Conservation (phyloP, 1,140 invertebrate genomes). For the Neodiprion lecontei region DNA sequence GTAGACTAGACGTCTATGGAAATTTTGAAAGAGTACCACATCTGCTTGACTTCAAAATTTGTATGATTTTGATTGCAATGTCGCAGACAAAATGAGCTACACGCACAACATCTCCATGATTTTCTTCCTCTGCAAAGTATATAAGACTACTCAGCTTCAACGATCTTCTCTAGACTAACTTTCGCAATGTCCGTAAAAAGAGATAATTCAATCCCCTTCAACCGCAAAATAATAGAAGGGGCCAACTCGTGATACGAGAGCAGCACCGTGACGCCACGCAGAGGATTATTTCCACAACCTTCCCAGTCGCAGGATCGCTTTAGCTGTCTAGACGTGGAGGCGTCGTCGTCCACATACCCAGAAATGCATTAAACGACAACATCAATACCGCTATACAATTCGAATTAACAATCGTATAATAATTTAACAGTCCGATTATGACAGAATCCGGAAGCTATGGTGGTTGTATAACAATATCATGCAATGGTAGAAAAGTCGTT, state of each 20-base stretch:
- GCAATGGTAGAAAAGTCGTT: neutral
- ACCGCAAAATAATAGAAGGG: neutral
- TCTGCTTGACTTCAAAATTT: too few relatives aligned
- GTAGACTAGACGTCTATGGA: too few relatives aligned
- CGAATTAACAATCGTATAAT: conserved; percentile 14
- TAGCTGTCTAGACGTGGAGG: conserved; percentile 43
- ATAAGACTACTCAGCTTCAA: neutral
- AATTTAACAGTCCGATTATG: neutral
- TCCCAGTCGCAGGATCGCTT: conserved; percentile 1
- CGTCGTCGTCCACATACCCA: conserved; percentile 30
- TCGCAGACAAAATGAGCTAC: too few relatives aligned
- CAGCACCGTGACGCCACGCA: neutral
- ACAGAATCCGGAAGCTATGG: neutral
- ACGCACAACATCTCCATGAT: too few relatives aligned
- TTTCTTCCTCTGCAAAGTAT: neutral
- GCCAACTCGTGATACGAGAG: neutral
- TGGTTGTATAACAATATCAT: conserved; percentile 12
- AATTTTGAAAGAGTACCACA: too few relatives aligned
- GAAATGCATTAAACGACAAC: conserved; percentile 40
- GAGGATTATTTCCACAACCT: neutral
- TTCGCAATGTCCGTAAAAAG: neutral
- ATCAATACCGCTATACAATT: conserved; percentile 14
- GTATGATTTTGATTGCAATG: too few relatives aligned
- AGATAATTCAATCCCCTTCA: too few relatives aligned
- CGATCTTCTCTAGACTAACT: neutral